Base-by-base conservation (phyloP, 2,113 vertebrate species). In the Erpornis zantholeuca region DNA sequence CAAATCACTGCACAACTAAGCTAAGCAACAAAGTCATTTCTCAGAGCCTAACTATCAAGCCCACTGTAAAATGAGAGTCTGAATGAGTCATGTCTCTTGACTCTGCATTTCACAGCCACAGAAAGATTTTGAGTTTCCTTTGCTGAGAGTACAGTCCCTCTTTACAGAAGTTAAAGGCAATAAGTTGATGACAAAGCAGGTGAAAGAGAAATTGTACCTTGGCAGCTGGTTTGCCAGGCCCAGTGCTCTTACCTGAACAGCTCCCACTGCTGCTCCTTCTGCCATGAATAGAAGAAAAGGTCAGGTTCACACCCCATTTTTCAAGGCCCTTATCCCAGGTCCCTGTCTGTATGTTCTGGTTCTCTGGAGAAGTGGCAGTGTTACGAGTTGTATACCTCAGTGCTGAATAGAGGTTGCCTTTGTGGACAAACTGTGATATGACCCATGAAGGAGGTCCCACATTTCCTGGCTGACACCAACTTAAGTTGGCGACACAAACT, bases 361-460 rank as follows among this genome's bases (percentile, higher is more conserved):
- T 82, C 15, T 59, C 44, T 23, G 38, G 25, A 76, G 38, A 75
- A 79, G 35, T 1, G 0, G 7, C 50, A 61, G 19, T 11, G 6
- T 40, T 60, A 42, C 0, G 0, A 69, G 10, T 8, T 57, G 45
- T 10, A 45, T 28, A 54, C 13, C 14, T 38, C 27, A 33, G 12
- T 59, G 45, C 33, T 3, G 1, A 70, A 28, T 1, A 60, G 33
- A 70, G 24, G 10, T 15, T 92, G n/a, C 8, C 45, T 75, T 53
- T 73, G 50, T 23, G 38, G 25, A 60, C 31, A 73, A 77, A 45
- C 28, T 10, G 3, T 27, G 15, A 15, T 64, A 28, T 57, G 31
- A 59, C 14, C 31, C 2, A 0, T 25, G 33, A 66, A 57, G 25
- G 2, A 79, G 11, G 7, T 72, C 29, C 36, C 61, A 63, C 1